Conservation (phyloP, 2,113 vertebrate genomes). For the Argyrosomus japonicus region DNA sequence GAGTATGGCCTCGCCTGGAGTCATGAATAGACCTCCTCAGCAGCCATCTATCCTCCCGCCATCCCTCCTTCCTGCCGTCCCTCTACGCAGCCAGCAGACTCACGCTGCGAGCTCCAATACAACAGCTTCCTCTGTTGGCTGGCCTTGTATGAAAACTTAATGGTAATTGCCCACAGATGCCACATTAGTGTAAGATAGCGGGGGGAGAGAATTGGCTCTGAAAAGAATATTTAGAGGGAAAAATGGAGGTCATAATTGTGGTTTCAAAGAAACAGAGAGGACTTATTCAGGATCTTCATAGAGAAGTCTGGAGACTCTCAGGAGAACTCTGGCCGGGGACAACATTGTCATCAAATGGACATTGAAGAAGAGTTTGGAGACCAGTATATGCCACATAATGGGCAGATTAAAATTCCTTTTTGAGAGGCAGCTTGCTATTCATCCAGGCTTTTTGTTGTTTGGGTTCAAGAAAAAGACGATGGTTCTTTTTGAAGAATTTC, state of each 20-base stretch:
- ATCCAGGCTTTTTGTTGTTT: constrained; percentile 2
- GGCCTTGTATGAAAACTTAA: constrained; percentile 65
- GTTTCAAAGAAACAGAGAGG: constrained; percentile 60
- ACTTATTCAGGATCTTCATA: constrained; percentile 57
- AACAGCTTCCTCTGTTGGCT: constrained; percentile 79
- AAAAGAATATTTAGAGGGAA: constrained; percentile 59
- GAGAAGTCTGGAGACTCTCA: constrained; percentile 34
- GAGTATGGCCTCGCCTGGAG: constrained; percentile 50
- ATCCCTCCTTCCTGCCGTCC: constrained; percentile 65
- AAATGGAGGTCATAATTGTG: constrained; percentile 60
- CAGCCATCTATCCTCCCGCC: constrained; percentile 44
- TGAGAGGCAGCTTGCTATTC: constrained; percentile 38
- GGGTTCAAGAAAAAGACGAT: constrained; percentile 1
- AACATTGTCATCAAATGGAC: constrained; percentile 48
- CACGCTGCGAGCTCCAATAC: constrained; percentile 61
- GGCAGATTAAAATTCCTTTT: constrained; percentile 63
- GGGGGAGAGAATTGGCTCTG: constrained; percentile 42
- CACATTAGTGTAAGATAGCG: constrained; percentile 43
- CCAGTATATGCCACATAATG: constrained; percentile 37
- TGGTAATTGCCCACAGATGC: constrained; percentile 78
- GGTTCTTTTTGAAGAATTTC: not conserved
- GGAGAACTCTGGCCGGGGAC: constrained; percentile 39
- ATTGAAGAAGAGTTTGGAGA: constrained; percentile 23
- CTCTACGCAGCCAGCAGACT: constrained; percentile 43
- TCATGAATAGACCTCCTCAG: constrained; percentile 73